Base-by-base conservation (phyloP, 2,888 invertebrate species). In the Melanostoma scalare region DNA sequence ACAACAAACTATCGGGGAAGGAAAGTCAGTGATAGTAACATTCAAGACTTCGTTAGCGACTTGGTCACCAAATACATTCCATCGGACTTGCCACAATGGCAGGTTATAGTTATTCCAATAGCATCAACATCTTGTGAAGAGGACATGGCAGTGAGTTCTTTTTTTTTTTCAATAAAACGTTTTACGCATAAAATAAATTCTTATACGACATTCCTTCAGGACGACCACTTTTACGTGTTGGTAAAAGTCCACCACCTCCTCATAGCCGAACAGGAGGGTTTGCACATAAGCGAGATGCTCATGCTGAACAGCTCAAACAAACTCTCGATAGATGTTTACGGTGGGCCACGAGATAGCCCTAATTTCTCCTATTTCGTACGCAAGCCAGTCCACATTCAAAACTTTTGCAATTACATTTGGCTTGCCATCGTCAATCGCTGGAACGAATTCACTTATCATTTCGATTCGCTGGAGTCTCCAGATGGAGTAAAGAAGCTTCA, bases 21-120 rank as follows among this genome's bases (percentile, higher is more conserved):
- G 6, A 93, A 93, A 0, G 93, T 96, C 4, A 93, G 93, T 30
- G 95, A 96, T 72, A 91, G 91, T 52, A 96, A 96, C 88, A 94
- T 96, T 85, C 96, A 96, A 93, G 95, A 96, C 40, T 96, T 94
- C 88, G 94, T 96, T 58, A 96, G 95, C 87, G 95, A 96, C 71
- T 93, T 95, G 76, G 94, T 96, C 35, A 94, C 95, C 3, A 96
- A 96, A 91, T 95, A 95, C 89, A 93, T 96, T 71, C 94, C 95
- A 4, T 91, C 92, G 1, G 94, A 94, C 68, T 92, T 94, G 73
- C 94, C 96, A 0, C 96, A 96, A 9, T 96, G 96, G 96, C 96
- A 96, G 89, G 94, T 96, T 68, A 94, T 94, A 46, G 92, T 96
- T 1, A 95, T 96, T 87, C 95, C 95, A 0, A 87, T 88, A 9